These are phyloP conservation scores for Stylophora pistillata DNA, from an alignment of 64 coral and sea anemone species.

Conservation along the genomic window DNA sequence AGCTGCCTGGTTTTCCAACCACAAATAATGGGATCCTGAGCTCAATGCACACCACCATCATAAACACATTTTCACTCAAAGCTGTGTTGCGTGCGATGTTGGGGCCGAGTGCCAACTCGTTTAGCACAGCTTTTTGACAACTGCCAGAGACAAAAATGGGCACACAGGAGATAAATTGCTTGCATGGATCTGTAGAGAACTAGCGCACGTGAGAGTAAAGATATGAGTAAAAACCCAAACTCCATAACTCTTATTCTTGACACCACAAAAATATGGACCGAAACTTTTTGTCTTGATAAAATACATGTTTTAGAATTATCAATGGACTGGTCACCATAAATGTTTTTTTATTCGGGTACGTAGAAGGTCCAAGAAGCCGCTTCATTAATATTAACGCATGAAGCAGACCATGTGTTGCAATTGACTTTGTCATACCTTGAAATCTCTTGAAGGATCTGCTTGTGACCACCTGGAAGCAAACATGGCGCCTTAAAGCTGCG, in stretches of 20 bases:
- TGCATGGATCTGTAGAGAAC: not conserved
- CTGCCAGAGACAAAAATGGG: constrained; percentile 29
- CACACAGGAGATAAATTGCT: constrained; percentile 63
- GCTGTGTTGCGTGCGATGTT: constrained; percentile 92
- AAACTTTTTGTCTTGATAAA: too few species aligned
- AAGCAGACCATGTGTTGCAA: not conserved
- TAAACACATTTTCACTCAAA: constrained; percentile 81
- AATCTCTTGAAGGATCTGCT: constrained; percentile 68
- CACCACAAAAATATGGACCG: too few species aligned
- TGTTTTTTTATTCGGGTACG: too few species aligned
- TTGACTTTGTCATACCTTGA: constrained; percentile 31
- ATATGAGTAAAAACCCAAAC: too few species aligned
- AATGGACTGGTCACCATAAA: too few species aligned
- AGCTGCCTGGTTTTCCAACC: constrained; percentile 81
- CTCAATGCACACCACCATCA: constrained; percentile 83
- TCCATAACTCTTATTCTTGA: too few species aligned
- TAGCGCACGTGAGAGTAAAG: too few species aligned
- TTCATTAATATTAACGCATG: not conserved
- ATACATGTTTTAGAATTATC: too few species aligned
- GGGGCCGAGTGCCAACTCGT: constrained; percentile 72
- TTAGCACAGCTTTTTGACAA: constrained; percentile 78
- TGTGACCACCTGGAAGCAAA: constrained; percentile 46
- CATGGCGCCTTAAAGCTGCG: constrained; percentile 48
- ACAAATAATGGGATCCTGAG: constrained; percentile 85
- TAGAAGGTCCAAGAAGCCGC: too few species aligned